These are phyloP conservation scores for Diplodus sargus DNA, from an alignment of 2,797 vertebrate genomes.

Conservation along the genomic window DNA sequence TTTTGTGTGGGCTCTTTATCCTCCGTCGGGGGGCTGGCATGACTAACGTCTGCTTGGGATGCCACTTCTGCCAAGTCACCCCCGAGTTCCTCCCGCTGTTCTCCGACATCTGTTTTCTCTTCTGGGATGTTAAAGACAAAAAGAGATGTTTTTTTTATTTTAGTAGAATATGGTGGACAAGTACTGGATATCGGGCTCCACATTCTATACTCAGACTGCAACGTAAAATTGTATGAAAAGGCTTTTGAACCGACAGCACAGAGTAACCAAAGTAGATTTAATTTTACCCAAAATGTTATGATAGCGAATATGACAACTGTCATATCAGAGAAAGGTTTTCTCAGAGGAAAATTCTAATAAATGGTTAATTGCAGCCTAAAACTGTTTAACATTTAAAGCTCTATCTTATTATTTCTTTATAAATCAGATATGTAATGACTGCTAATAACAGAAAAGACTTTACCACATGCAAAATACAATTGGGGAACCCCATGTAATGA, in stretches of 20 bases:
- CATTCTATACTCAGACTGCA: not conserved
- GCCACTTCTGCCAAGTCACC: slow-evolving; percentile 46
- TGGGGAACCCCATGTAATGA: not conserved
- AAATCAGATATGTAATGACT: not conserved
- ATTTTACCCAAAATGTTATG: not conserved
- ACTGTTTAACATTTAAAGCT: not conserved
- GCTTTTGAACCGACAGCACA: not conserved
- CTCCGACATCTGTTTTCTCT: slow-evolving; percentile 61
- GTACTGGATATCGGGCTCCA: not conserved
- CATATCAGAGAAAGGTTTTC: not conserved
- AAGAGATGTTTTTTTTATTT: not conserved
- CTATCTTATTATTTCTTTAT: not conserved
- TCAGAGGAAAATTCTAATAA: not conserved
- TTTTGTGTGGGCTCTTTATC: slow-evolving; percentile 33
- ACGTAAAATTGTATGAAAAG: not conserved
- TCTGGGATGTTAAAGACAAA: slow-evolving; percentile 33
- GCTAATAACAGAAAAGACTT: not conserved
- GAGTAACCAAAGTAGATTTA: not conserved
- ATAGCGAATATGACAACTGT: not conserved
- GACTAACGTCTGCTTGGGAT: slow-evolving; percentile 58
- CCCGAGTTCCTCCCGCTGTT: slow-evolving; percentile 48
- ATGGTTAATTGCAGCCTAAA: not conserved
- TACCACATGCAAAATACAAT: not conserved
- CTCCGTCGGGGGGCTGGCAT: slow-evolving; percentile 20
- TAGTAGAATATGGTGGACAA: not conserved